A percentile compares a stretch with the other conserved stretches of the same genome.
These are phyloP conservation scores for Caenorhabditis latens DNA, from an alignment of 1,140 invertebrate genomes.

Conservation along the genomic window DNA sequence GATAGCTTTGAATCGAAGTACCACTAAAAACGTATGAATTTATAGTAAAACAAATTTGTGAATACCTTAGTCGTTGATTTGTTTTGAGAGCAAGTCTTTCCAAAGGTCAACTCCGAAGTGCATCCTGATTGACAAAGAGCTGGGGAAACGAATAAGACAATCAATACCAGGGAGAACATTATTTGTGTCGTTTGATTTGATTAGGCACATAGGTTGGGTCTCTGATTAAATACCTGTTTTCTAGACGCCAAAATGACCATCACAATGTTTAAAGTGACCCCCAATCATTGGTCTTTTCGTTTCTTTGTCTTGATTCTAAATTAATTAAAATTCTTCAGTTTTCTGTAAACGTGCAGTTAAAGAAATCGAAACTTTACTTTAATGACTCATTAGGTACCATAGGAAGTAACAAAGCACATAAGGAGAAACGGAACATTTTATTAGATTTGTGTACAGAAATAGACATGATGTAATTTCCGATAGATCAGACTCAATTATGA, in stretches of 20 bases:
- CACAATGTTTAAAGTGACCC: slow-evolving; percentile 41
- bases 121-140: neutral
- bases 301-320: slow-evolving; percentile 1
- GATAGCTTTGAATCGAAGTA: neutral
- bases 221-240: slow-evolving; percentile 32
- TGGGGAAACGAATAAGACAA: neutral
- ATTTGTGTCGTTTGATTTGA: neutral
- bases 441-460: neutral
- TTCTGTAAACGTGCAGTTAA: neutral
- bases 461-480: neutral
- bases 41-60: no score
- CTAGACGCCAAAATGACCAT: slow-evolving; percentile 5
- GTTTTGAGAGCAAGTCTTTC: neutral
- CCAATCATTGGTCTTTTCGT: neutral
- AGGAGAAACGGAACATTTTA: slow-evolving; percentile 5
- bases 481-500: neutral
- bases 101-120: neutral
- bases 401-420: neutral
- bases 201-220: neutral
- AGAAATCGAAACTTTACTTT: neutral
- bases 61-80: slow-evolving; percentile 4
- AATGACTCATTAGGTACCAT: neutral
- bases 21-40: neutral
- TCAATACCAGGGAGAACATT: neutral
- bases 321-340: neutral